Base-by-base conservation (phyloP, 2,888 invertebrate genomes). In the Acanthosoma haemorrhoidale region DNA sequence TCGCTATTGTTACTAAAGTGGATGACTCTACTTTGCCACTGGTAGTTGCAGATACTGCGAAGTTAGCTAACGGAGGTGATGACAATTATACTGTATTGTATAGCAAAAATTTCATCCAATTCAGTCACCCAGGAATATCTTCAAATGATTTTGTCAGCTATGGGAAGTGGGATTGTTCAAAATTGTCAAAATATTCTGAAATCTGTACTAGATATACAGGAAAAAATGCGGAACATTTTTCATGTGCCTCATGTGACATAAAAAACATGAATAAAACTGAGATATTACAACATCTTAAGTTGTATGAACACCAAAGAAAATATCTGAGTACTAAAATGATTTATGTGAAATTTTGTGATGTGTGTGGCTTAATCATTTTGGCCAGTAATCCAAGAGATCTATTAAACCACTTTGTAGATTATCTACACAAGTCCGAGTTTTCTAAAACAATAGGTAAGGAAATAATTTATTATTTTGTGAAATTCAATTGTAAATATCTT, bases 51-150 rank as follows among this genome's bases (percentile, higher is more conserved):
- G n/a, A n/a, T n/a, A n/a, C n/a, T n/a, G n/a, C n/a, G n/a, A n/a
- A n/a, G n/a, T n/a, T n/a, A n/a, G n/a, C n/a, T n/a, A n/a, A n/a
- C n/a, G n/a, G n/a, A n/a, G 29, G n/a, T 5, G 25, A 25, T 29
- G n/a, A 51, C 2, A 51, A 25, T n/a, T 25, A 25, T 21, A 51
- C 25, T 1, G n/a, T 51, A n/a, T 51, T 25, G 4, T 36, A 4
- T 3, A 61, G 61, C 21, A 15, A n/a, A 61, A 36, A 36, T 61
- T 32, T 61, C 36, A 61, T 15, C 34, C 64, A 64, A 25, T 29
- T 64, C 3, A n/a, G 15, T 4, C 13, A 64, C 13, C 64, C 64
- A 13, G 64, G 64, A 2, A 21, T 64, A 25, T 64, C 15, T 8
- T 29, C n/a, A 6, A n/a, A n/a, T 25, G 64, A 64, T 15, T 64